A percentile compares a stretch with the other conserved stretches of the same genome.
These are phyloP conservation scores for Merops nubicus DNA, from an alignment of 2,113 vertebrate genomes.

Conservation along the genomic window DNA sequence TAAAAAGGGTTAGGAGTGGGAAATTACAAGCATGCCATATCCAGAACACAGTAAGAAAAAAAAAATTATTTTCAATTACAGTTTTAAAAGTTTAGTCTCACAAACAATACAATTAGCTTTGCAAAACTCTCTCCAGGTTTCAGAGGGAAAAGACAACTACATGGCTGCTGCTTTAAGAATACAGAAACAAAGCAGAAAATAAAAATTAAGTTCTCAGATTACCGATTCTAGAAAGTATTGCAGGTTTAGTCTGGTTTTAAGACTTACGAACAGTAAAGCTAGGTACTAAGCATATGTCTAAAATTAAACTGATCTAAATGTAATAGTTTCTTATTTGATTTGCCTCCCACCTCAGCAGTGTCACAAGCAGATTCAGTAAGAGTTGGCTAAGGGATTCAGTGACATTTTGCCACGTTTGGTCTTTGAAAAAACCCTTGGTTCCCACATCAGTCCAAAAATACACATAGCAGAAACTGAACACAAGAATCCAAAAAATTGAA, in stretches of 20 bases:
- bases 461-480: neutral
- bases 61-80: neutral
- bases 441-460: neutral
- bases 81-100: neutral
- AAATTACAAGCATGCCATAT: fast-evolving
- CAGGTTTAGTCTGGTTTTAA: neutral
- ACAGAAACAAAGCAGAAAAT: neutral
- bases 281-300: neutral
- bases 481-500: neutral
- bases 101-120: neutral
- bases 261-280: neutral
- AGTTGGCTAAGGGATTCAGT: neutral
- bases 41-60: neutral
- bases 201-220: neutral
- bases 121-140: neutral
- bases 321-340: neutral
- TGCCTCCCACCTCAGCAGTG: neutral
- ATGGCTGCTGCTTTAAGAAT: neutral
- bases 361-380: neutral
- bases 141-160: neutral
- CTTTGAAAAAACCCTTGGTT: neutral
- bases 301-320: neutral
- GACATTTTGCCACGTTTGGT: neutral
- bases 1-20: neutral
- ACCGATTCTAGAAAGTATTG: neutral